Conservation (phyloP, 2,888 invertebrate species). For the Dendrolimus houi region DNA sequence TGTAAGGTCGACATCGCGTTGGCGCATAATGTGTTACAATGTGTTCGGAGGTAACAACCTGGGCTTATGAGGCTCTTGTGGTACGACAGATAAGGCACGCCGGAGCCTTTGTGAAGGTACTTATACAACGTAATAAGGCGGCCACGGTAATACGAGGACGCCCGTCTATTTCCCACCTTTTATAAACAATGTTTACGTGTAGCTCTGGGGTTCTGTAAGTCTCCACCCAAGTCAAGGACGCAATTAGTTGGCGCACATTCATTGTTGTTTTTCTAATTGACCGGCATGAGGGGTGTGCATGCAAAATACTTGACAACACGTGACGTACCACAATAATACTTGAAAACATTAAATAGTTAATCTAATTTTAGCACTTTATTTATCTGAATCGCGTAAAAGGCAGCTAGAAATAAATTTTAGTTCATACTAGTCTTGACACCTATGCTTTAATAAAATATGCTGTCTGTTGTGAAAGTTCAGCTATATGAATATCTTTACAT, state of each 20-base stretch:
- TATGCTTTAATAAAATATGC: no score
- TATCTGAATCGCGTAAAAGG: no score
- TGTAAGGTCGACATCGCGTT: conserved; percentile 49
- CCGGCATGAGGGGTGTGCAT: not conserved
- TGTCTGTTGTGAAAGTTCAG: no score
- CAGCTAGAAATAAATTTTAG: no score
- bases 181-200: conserved; percentile 49
- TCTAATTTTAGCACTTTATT: no score
- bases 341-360: not conserved
- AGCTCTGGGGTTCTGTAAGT: conserved; percentile 24
- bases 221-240: conserved; percentile 25
- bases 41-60: conserved; percentile 68
- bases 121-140: conserved; percentile 61
- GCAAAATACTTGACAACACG: conserved; percentile 12
- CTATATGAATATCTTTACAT: no score
- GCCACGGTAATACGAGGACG: conserved; percentile 40
- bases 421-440: no score
- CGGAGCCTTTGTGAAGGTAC: conserved; percentile 57
- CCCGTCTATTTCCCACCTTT: conserved; percentile 50
- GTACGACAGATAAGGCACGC: conserved; percentile 67
- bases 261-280: conserved; percentile 21
- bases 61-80: conserved; percentile 62
- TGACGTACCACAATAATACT: conserved; percentile 12
- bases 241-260: conserved; percentile 38
- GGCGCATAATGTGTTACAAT: conserved; percentile 69